A percentile compares a stretch with the other conserved stretches of the same genome.
Conservation (phyloP, 2,888 invertebrate species). For the Rutpela maculata region DNA sequence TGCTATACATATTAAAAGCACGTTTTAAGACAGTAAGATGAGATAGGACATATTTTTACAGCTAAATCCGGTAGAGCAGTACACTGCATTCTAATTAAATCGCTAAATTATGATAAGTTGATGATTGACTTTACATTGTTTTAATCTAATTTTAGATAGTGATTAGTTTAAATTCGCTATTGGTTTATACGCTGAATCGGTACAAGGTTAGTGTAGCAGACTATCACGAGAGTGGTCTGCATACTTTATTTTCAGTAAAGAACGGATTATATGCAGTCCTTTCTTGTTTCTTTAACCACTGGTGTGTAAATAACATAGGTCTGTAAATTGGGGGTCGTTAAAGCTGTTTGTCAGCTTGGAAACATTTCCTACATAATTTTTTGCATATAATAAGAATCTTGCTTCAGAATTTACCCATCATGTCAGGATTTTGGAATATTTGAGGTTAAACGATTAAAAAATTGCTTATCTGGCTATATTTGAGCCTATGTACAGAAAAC, state of each 20-base stretch:
- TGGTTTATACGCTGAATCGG: conserved; percentile 33
- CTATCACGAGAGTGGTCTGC: conserved; percentile 39
- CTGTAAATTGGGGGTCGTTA: too few relatives aligned
- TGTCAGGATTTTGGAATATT: too few relatives aligned
- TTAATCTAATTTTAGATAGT: conserved; percentile 37
- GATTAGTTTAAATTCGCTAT: conserved; percentile 32
- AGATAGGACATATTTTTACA: conserved; percentile 24
- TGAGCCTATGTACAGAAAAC: too few relatives aligned
- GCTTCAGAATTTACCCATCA: too few relatives aligned
- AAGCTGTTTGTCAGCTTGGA: too few relatives aligned
- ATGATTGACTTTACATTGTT: conserved; percentile 33
- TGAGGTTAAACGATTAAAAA: too few relatives aligned
- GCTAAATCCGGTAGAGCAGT: conserved; percentile 25
- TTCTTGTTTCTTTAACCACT: neutral
- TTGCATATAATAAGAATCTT: too few relatives aligned
- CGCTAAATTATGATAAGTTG: conserved; percentile 35
- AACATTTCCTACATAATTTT: too few relatives aligned
- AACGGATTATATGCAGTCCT: neutral
- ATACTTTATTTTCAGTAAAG: conserved; percentile 19
- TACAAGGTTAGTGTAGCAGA: conserved; percentile 45
- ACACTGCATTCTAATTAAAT: conserved; percentile 36
- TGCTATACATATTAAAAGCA: conserved; percentile 23
- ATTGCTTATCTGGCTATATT: too few relatives aligned
- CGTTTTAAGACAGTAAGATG: conserved; percentile 24
- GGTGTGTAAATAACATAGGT: too few relatives aligned